These are phyloP conservation scores for Branchinecta lindahli DNA, from an alignment of 1,140 invertebrate species.

Conservation along the genomic window DNA sequence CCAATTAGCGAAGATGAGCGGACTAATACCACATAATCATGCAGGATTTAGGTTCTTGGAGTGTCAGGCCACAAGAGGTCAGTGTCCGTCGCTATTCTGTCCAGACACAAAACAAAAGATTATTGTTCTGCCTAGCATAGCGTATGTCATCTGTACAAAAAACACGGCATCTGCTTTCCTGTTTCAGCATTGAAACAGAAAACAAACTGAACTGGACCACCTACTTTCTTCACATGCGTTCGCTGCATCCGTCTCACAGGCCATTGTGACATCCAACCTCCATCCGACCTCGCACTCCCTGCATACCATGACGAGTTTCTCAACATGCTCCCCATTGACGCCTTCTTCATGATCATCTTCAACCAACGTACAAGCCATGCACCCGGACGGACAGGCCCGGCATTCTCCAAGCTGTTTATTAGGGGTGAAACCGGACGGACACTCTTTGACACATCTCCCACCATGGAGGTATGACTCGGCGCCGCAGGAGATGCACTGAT, in stretches of 20 bases:
- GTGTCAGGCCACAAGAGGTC: no score
- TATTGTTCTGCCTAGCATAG: no score
- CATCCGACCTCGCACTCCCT: background rate
- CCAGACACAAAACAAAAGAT: no score
- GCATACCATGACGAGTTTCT: background rate
- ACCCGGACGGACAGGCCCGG: background rate
- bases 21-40: no score
- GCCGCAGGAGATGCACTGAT: background rate
- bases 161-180: no score
- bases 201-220: background rate
- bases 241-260: background rate
- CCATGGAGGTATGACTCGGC: background rate
- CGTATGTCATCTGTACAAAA: no score
- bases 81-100: no score
- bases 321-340: background rate
- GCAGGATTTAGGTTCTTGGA: no score
- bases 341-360: background rate
- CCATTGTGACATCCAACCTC: background rate
- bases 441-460: background rate
- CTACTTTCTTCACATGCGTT: slow-evolving; percentile 6
- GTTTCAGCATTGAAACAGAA: no score
- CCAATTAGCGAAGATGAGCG: no score
- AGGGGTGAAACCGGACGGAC: background rate
- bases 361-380: background rate
- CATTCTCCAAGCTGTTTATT: background rate